Base-by-base conservation (phyloP, 2,113 vertebrate genomes). In the Onychostoma macrolepis region DNA sequence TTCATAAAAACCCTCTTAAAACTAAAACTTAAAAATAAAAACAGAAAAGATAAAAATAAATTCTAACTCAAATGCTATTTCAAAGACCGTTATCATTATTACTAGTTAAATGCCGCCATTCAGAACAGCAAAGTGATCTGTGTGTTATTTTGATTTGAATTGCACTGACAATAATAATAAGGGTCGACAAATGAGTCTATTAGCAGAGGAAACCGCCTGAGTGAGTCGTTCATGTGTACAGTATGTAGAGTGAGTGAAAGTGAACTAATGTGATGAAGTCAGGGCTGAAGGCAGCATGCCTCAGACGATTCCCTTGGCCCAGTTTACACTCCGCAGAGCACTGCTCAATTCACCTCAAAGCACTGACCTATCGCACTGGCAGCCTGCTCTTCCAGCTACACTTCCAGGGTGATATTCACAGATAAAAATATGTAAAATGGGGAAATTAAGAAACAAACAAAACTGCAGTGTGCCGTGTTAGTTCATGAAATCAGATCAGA, bases 361-460 rank as follows among this genome's bases (percentile, higher is more conserved):
- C 85, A 87, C 33, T 87, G 88, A 85, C 67, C 85, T 65, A 80
- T 89, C 69, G 65, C 41, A 76, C 69, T 67, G 58, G 38, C 84
- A 80, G 45, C n/a, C 36, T 80, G 58, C 67, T 80, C 81, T 36
- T 36, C 36, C 36, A 36, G 79, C 72, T 88, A 88, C 26, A 71
- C 30, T 19, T 45, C 10, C 65, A 81, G 6, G 15, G 74, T 79
- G 74, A 69, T 78, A 43, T 41, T 74, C 28, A 80, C 28, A 80
- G 17, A 33, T 26, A 43, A 63, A 8, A 33, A 24, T 43, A 41
- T 63, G 15, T 41, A 24, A 36, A 36, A 45, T 6, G 4, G n/a
- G 36, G 36, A 28, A 15, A 24, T 53, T 36, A 80, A 58, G 4
- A 80, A 36, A n/a, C 21, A 83, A 28, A 48, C 67, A 24, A 67